A percentile compares a stretch with the other conserved stretches of the same genome.
Conservation (phyloP, 2,113 vertebrate genomes). For the Tachuris rubrigastra region DNA sequence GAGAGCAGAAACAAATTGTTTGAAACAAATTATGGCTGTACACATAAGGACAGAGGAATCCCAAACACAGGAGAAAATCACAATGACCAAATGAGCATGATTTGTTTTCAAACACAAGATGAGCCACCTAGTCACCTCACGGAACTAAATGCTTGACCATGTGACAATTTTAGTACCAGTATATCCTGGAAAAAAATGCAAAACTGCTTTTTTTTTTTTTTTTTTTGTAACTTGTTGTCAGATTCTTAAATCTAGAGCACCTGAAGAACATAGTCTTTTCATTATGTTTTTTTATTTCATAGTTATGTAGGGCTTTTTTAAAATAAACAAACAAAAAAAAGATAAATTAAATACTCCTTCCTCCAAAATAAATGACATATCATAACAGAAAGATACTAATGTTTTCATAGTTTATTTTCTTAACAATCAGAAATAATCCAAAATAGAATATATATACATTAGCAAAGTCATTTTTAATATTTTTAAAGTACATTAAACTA, state of each 20-base stretch:
- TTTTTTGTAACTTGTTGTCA: background rate
- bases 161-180: background rate
- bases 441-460: background rate
- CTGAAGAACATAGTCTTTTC: background rate
- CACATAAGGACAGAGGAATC: background rate
- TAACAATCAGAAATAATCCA: background rate
- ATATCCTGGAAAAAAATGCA: background rate
- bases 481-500: background rate
- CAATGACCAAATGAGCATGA: fast-evolving
- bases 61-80: background rate
- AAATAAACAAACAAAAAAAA: background rate
- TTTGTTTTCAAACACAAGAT: background rate
- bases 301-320: background rate
- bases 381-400: background rate
- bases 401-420: background rate
- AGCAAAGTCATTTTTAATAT: background rate
- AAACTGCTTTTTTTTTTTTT: background rate
- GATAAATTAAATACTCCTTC: background rate
- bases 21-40: background rate
- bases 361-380: background rate
- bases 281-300: background rate
- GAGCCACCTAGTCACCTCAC: background rate
- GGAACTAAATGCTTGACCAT: background rate
- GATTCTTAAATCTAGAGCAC: background rate
- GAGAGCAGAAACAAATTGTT: background rate